phyloP scores from a whole-genome alignment of 2,888 invertebrate genomes.

The Phorcus lineatus region DNA sequence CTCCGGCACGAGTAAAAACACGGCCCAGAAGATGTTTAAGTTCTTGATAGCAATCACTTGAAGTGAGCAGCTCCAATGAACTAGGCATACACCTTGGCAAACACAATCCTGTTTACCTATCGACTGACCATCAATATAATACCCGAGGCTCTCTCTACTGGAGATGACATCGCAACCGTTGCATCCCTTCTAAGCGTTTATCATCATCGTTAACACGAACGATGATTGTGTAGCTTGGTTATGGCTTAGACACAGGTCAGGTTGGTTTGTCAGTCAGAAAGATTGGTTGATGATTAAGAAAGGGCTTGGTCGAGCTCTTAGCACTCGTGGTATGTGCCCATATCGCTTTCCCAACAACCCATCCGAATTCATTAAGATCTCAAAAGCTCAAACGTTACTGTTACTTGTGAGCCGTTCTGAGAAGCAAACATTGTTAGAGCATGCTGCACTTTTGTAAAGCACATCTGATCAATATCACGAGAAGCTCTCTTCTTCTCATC shows the following conservation, averaged over 20 bases:
- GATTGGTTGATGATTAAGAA: no score
- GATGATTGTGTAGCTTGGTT: not conserved
- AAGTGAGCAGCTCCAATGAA: not conserved
- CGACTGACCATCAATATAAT: not conserved
- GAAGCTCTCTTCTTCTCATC: not conserved
- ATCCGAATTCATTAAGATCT: not conserved
- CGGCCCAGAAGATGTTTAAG: not conserved
- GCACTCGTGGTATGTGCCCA: no score
- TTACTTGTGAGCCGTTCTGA: not conserved
- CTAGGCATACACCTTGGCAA: not conserved
- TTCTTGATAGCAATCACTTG: conserved; percentile 13
- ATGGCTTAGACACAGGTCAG: not conserved
- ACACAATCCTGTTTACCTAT: conserved; percentile 7
- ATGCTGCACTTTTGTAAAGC: not conserved
- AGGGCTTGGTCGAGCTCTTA: no score
- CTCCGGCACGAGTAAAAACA: not conserved
- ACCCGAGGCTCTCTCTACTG: not conserved
- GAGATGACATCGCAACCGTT: not conserved
- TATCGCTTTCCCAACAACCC: not conserved
- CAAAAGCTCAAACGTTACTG: not conserved
- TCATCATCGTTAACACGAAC: not conserved
- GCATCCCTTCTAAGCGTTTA: not conserved
- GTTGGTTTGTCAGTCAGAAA: not conserved
- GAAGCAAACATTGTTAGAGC: not conserved
- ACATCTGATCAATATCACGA: not conserved